Base-by-base conservation (phyloP, 1,140 invertebrate species). In the Pseudomyrmex flavicornis region DNA sequence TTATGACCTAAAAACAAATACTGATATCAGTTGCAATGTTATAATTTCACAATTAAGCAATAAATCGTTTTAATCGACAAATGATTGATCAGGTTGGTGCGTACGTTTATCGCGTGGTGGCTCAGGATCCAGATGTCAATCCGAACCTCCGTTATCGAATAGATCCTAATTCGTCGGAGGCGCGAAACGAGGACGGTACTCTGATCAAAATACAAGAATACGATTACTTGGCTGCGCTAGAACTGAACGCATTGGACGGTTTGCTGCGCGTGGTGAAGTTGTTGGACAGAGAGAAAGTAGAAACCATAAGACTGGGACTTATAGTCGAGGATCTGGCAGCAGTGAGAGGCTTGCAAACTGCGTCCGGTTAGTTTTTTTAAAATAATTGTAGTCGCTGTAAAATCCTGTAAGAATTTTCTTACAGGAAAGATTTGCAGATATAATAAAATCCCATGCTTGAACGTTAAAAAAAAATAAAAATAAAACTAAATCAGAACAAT, bases 301-400 rank as follows among this genome's bases (percentile, higher is more conserved):
- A 98, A 93, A 95, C 95, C 2, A 96, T 98, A 12, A 96, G 96
- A 88, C 91, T 99, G 8, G 95, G 96, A 0, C 91, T 99, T 1
- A 94, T 96, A 10, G 98, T 98, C 0, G 97, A 98, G 94, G 98
- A 99, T 94, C 94, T 98, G 80, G 98, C 97, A 0, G 96, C 97
- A 0, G 95, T 97, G 35, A 97, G 96, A 69, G 96, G 96, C 48
- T 93, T 94, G 7, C 98, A 98, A 94, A 96, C 96, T 12, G 96
- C 96, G 10, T 96, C 96, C 87, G 95, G 96, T 97, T 95, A 56
- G 86, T 88, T 56, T 54, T 54, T 17, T 17, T 17, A 48, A 59
- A 74, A 17, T 50, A 56, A 17, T 61, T 61, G 61, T 63, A n/a
- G 13, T 20, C n/a, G 26, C 17, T 1, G 17, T 17, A 17, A 10